Evolutionary conservation across 2,113 vertebrate genomes (phyloP).

Genomic region (Strigops habroptila): DNA sequence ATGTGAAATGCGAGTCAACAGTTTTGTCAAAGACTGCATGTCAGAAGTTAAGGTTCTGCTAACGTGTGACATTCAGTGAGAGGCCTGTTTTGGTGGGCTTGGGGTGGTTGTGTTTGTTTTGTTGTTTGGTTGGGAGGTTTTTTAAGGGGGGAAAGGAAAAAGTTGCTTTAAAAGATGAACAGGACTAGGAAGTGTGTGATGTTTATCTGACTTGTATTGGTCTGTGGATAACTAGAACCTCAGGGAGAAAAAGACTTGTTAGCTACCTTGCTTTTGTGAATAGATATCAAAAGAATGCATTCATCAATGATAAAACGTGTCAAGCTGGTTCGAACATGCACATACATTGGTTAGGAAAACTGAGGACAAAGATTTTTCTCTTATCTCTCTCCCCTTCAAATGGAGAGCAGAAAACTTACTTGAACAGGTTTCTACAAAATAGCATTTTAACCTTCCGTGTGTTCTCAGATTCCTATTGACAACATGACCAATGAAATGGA

Average conservation of each 20-base stretch:
- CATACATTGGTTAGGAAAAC: background rate
- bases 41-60: background rate
- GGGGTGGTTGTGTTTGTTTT: background rate
- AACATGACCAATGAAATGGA: conserved; percentile 92
- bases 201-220: background rate
- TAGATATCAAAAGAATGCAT: background rate
- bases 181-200: background rate
- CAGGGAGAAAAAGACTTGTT: background rate
- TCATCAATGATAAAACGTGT: background rate
- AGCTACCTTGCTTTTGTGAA: background rate
- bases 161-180: background rate
- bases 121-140: background rate
- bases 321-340: background rate
- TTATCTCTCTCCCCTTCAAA: background rate
- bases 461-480: conserved; percentile 84
- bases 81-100: background rate
- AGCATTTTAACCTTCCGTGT: background rate
- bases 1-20: background rate
- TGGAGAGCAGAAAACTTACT: background rate
- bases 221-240: background rate
- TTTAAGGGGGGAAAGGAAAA: background rate
- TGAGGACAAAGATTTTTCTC: background rate
- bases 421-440: background rate
- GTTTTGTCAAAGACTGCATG: background rate
- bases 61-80: rapidly evolving